Evolutionary conservation across 2,888 invertebrate genomes (phyloP), one percentile per base, ranked within the genome.

Genomic region (Mactromeris polynyma): DNA sequence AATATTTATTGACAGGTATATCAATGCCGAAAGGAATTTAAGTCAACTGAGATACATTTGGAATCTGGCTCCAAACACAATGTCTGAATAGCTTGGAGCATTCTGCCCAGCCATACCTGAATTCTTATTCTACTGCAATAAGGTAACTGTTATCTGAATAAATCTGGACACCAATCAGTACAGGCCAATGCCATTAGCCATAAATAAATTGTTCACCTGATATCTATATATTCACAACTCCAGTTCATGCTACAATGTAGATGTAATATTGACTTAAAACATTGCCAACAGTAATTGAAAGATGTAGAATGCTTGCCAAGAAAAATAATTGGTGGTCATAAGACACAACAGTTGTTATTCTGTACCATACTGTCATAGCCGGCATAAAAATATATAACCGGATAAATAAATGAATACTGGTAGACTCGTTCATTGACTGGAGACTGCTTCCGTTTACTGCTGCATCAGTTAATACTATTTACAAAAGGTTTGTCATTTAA

Each of bases 311-410:
- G 36, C 9, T 19, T 73, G 73, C 73, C 73, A 73, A 73, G 73
- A 73, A 19, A 73, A 73, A 33, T 73, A 73, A 73, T 73, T 36
- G 36, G 36, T 73, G 19, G 31, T 73, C 73, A 73, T 73, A 73
- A 73, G 73, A 73, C 33, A 36, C 73, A 73, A 36, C 31, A 73
- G 19, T 73, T 73, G 36, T 36, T 73, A 36, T 33, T 73, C 2
- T 73, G 36, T 36, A 73, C 36, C n/a, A 73, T 73, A 73, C 33
- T 36, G 73, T 73, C 33, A 73, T 2, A 36, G 58, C 21, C 26
- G 9, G 17, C 46, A 64, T 64, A 26, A 26, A 64, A 64, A 64
- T 11, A 64, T 64, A 6, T 58, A n/a, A 2, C 26, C 11, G 26
- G 26, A n/a, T 64, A 64, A 64, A 6, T 9, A 2, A 64, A 26